A percentile compares a stretch with the other conserved stretches of the same genome.
Evolutionary conservation across 2,888 invertebrate genomes (phyloP).

Genomic region (Rotaria macrura): DNA sequence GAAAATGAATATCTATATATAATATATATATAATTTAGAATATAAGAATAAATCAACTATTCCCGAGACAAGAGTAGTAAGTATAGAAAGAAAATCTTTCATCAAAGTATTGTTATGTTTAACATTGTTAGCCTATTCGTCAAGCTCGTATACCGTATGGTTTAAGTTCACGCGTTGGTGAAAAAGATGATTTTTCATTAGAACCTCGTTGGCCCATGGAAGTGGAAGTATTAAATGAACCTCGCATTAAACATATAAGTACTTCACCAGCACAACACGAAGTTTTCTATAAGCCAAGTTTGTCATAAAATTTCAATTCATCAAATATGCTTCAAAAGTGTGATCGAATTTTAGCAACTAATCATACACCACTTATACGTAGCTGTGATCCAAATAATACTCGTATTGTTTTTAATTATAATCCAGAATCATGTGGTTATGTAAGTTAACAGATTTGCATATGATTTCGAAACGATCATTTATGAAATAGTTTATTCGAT

Average conservation of each 20-base stretch:
- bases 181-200: constrained; percentile 20
- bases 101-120: background rate
- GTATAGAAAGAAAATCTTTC: background rate
- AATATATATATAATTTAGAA: background rate
- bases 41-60: background rate
- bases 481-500: constrained; percentile 44
- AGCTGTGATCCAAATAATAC: constrained; percentile 19
- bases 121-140: background rate
- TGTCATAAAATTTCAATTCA: constrained; percentile 33
- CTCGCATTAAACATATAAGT: constrained; percentile 64
- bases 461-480: background rate
- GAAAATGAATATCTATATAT: too few relatives aligned
- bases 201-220: constrained; percentile 44
- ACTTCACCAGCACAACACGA: constrained; percentile 65
- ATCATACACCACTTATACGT: constrained; percentile 15
- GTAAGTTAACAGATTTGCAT: constrained; percentile 40
- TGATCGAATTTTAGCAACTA: background rate
- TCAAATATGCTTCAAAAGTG: background rate
- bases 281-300: constrained; percentile 58
- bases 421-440: constrained; percentile 43
- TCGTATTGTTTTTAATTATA: constrained; percentile 42
- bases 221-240: constrained; percentile 66
- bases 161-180: background rate
- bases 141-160: constrained; percentile 22
- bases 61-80: background rate